Base-by-base conservation (phyloP, 30 jellyfish, hydroid and myxozoan species). In the Morbakka virulenta region DNA sequence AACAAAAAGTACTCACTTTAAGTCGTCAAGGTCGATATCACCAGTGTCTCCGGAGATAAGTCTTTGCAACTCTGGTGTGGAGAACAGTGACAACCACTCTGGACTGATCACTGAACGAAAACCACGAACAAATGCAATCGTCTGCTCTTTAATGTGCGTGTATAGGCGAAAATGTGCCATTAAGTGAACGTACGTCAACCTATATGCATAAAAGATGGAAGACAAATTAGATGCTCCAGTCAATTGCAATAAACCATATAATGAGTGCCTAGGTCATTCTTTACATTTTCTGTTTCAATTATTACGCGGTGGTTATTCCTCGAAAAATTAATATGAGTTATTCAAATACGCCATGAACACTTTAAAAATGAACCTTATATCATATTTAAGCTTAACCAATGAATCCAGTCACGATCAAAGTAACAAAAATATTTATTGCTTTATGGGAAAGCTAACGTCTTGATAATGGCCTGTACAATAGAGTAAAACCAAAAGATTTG, bases 51-150 rank as follows among this genome's bases (percentile, higher is more conserved):
- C 98, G 3, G 98, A 92, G 6, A 92, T 92, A 70, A 92, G 69
- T 2, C 98, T 65, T 64, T 92, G 98, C 13, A 92, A 80, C 52
- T 92, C 96, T 11, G 98, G 98, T 26, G 95, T 94, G 0, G 98
- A 92, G 81, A 92, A 92, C 47, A 92, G 74, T 41, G 67, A 25
- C 4, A 86, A 80, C 98, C 98, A 92, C 26, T 86, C 96, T 53
- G 74, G 69, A 41, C 94, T 72, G 34, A 92, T 80, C 66, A 92
- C 68, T 2, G 96, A 83, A 32, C 93, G 95, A 72, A 92, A 92
- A 26, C 98, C 98, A 74, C 95, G 95, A 3, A 83, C 49, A 68
- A 92, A 92, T 21, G 98, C 98, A 22, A 63, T 57, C 17, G 91
- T 92, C 50, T 84, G 87, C n/a, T 92, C 92, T 63, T 84, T 74